Evolutionary conservation across 2,797 vertebrate species (phyloP), one percentile per base, ranked within the genome.

Genomic region (Bradypus variegatus): DNA sequence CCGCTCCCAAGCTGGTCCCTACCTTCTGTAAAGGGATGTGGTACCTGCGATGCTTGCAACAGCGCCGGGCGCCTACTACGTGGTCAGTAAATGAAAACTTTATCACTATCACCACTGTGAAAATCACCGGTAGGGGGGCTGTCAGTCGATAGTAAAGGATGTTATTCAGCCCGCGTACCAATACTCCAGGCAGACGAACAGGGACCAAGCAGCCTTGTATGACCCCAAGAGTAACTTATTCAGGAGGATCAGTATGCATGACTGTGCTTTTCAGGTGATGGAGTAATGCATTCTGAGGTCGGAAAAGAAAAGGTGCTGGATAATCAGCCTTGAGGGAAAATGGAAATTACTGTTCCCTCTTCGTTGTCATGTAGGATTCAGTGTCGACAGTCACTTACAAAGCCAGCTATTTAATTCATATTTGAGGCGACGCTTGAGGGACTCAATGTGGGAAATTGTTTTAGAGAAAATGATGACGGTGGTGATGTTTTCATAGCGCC

Each of bases 41-140:
- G 25, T 11, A 25, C 14, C 1, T 7, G 15, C 10, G 16, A 19
- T 21, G 10, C 38, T 31, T 33, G 12, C 33, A 11, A 0, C 2
- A 29, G 25, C 13, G 41, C 41, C 64, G 6, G 5, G 58, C 65
- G 60, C 27, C 21, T 1, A 10, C 41, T 15, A 3, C 10, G 15
- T 0, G 9, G 19, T 29, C 38, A 10, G 4, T 5, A 5, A 31
- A 23, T 25, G 38, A 36, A 45, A 72, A 33, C 64, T 29, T 33
- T n/a, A 3, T 38, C 19, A 4, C 27, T 38, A 12, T 15, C 23
- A 19, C 65, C 3, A 21, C 38, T 65, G 11, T 9, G 13, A 33
- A 31, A 21, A 29, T 23, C 67, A 50, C 38, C 3, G 27, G 53
- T 3, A 13, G 53, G 8, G 36, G 70, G 77, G 11, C 19, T 1